Evolutionary conservation across 2,797 vertebrate genomes (phyloP).

Genomic region (Perdix hodgsoniae): DNA sequence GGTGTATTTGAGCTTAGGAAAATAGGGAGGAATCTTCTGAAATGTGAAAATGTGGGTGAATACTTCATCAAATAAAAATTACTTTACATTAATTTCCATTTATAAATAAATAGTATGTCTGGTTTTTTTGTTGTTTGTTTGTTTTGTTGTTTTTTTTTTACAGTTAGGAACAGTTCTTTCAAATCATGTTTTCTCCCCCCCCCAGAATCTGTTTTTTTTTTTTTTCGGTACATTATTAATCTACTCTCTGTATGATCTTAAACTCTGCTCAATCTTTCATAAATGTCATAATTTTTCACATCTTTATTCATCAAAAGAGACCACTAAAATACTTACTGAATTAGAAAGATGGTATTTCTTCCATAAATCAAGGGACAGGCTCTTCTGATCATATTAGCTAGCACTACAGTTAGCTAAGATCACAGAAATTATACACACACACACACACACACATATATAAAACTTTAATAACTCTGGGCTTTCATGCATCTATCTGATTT

Average conservation of each 20-base stretch:
- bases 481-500: neutral
- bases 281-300: neutral
- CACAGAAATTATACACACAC: neutral
- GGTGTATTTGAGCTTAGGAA: neutral
- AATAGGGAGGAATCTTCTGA: neutral
- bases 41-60: neutral
- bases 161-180: neutral
- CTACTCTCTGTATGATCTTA: neutral
- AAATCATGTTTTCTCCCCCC: neutral
- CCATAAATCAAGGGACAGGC: neutral
- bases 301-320: neutral
- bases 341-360: neutral
- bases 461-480: neutral
- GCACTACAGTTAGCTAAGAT: neutral
- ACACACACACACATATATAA: neutral
- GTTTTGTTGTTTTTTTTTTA: neutral
- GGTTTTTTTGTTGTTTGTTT: neutral
- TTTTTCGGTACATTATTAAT: neutral
- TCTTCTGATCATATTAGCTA: neutral
- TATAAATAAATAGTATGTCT: neutral
- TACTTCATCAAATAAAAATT: neutral
- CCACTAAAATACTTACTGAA: neutral
- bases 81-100: accelerated
- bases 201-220: neutral
- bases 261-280: neutral